Evolutionary conservation across 2,113 vertebrate species (phyloP), one percentile per base, ranked within the genome.

Genomic region (Quiscalus mexicanus): DNA sequence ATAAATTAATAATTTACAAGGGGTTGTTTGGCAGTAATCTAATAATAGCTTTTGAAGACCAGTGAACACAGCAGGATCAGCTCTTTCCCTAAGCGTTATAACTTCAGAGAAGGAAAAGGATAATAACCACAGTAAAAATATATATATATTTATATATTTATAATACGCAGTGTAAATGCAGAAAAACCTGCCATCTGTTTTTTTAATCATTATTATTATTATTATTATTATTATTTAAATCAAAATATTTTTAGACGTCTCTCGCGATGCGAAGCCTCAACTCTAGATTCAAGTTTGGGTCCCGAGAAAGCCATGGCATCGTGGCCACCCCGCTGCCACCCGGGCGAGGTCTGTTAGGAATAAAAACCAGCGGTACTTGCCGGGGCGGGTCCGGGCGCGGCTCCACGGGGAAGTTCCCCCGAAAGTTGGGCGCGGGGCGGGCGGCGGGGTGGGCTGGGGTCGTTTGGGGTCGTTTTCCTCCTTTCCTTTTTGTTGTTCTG

Each of bases 1-100:
- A 97, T 96, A 99, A 98, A 98, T 98, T 96, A 98, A 98, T 98
- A 97, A 99, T 99, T 99, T 99, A 99, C 98, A 99, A 94, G 97
- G 97, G 98, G 97, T 97, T 98, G 98, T 98, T 98, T 98, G 97
- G 98, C 98, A 98, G 98, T 99, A 98, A 98, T 98, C 97, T 98
- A 99, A 98, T 98, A 98, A 98, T 97, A 98, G 98, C 98, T 98
- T 98, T 98, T 96, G 95, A 97, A 98, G 98, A 98, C 96, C 98
- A 97, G 97, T 98, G 97, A 98, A 98, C 97, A 98, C 97, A 96
- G 98, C 98, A 96, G 97, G 97, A 94, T 94, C 95, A 95, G 92
- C 83, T 97, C 94, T 96, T 97, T 96, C 95, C 96, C 96, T 97
- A 96, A 97, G 95, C 92, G 89, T 97, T 95, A 97, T 97, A 97